Base-by-base conservation (phyloP, 2,888 invertebrate species). In the Meliscaeva auricollis region DNA sequence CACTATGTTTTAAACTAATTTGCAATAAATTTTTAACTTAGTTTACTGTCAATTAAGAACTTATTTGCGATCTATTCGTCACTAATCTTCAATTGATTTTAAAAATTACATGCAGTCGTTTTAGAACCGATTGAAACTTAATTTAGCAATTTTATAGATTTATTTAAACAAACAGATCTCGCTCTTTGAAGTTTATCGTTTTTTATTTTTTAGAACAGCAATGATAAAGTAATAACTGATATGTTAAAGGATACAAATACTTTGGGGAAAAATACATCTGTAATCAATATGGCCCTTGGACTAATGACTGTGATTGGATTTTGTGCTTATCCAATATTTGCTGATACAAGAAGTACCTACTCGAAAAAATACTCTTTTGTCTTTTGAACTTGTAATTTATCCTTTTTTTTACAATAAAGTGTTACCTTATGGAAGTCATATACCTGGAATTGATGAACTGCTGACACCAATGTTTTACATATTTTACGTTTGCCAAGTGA, bases 371-470 rank as follows among this genome's bases (percentile, higher is more conserved):
- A 38, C 11, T 9, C 7, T 38, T 38, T 38, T 32, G 7, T 32
- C 35, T 38, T 38, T 9, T 38, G 0, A 38, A 11, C 13, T 13
- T 38, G n/a, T n/a, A 38, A 38, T 38, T 38, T 9, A 2, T 38
- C 9, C 8, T 8, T 35, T 38, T 2, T 38, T 38, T 7, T 38
- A 3, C 38, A 6, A 38, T 38, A 6, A 38, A 90, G 90, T 89
- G 75, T 74, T 90, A 15, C 90, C 90, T 20, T 90, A 89, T 79
- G 90, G 90, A 66, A 87, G 89, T 87, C 88, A 88, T 60, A 60
- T 90, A 15, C 89, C 89, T 0, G 87, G 88, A 7, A 88, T 90
- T n/a, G 87, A 90, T 46, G 87, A 90, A 64, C 48, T 75, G 48
- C 81, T 87, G 11, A 88, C 74, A 7, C 90, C 91, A 30, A 87